phyloP scores from a whole-genome alignment of 2,113 vertebrate genomes.

The Gyps fulvus region DNA sequence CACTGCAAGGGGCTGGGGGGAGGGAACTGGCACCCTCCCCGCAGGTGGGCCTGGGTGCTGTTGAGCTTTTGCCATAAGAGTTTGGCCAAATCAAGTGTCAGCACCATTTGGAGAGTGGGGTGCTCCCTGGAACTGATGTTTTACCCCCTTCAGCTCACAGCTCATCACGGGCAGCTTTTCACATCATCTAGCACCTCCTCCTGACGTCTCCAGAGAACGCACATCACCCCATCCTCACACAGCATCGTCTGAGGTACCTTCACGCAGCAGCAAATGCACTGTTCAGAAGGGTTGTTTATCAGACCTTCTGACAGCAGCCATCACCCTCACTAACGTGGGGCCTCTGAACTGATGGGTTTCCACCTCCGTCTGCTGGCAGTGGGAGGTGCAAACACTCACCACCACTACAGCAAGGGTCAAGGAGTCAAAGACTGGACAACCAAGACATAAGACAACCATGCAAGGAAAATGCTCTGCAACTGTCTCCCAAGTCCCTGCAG shows the following conservation, averaged over 20 bases:
- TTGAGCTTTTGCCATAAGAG: neutral
- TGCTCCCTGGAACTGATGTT: neutral
- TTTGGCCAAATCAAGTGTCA: neutral
- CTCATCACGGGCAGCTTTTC: neutral
- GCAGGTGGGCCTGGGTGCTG: neutral
- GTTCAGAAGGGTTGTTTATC: neutral
- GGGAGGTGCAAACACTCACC: neutral
- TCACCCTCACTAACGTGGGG: accelerated
- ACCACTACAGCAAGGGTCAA: neutral
- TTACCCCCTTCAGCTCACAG: neutral
- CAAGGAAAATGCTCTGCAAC: neutral
- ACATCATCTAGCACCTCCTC: neutral
- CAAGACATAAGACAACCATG: neutral
- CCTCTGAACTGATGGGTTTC: accelerated
- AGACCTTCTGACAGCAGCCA: neutral
- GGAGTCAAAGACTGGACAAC: neutral
- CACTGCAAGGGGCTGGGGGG: accelerated
- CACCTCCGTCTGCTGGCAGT: neutral
- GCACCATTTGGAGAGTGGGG: neutral
- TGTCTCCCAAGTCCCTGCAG: neutral
- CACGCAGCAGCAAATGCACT: neutral
- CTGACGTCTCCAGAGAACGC: neutral
- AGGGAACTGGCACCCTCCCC: neutral
- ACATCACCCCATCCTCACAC: neutral
- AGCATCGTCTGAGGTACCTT: neutral